Base-by-base conservation (phyloP, 2,888 invertebrate species). In the Branchipolynoe longqiensis region DNA sequence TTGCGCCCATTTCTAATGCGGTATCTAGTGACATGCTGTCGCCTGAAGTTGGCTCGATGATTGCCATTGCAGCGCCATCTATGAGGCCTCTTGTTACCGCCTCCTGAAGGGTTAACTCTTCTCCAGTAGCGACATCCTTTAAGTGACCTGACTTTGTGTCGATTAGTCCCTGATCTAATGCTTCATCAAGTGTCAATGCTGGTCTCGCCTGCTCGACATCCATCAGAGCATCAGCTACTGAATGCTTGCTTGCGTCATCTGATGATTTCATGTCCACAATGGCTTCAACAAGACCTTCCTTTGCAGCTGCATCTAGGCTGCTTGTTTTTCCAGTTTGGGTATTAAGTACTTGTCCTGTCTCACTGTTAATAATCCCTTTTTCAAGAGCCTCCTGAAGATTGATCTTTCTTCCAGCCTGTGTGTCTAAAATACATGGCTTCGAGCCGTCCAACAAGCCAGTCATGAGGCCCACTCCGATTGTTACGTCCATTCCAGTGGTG, bases 21-120 rank as follows among this genome's bases (percentile, higher is more conserved):
- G 84, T 82, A 6, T 85, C 62, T 25, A 87, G n/a, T 6, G 97
- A 97, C 83, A 99, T 94, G 94, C 97, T 96, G 38, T 86, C 64
- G 0, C 69, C 83, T 28, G 82, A 84, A 22, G 85, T 81, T 33
- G 89, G 89, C 74, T 92, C 90, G n/a, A 88, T 88, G 6, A 93
- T 6, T 33, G 69, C 31, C 22, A 38, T 6, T 36, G 14, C 25
- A 36, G 25, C 56, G 22, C 22, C 48, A 64, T 69, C 31, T 6
- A 83, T 31, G 0, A 83, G 25, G 48, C 83, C 83, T 22, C 31
- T 69, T 22, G 64, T 33, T 2, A 83, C 14, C 28, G 83, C 83
- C 1, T 83, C 83, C 25, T 40, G 12, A 0, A 83, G 22, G 33
- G 28, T 82, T 18, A 4, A 62, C 22, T 58, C 31, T 31, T 82